Evolutionary conservation across 2,797 vertebrate species (phyloP), one percentile per base, ranked within the genome.

Genomic region (Brachyalestes nurse): DNA sequence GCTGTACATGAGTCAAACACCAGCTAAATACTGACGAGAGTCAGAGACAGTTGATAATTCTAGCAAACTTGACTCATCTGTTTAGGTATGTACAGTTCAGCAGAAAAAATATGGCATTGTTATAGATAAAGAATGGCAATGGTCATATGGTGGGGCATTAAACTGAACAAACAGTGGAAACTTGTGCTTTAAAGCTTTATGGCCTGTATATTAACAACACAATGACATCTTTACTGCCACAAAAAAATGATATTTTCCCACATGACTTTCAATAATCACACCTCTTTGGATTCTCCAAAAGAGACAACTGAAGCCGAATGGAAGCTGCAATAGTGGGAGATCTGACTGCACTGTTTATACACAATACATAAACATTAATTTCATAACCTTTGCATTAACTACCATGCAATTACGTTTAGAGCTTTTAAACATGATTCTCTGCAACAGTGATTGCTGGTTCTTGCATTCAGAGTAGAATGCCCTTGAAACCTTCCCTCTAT

Each of bases 191-290:
- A 5, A 49, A 61, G 65, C 55, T 19, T 51, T 40, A 45, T 19
- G 64, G 28, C 9, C 49, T 81, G 49, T 62, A 69, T 28, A 61
- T 60, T 69, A 70, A 42, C 16, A 12, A n/a, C 57, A 74, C 21
- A 75, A 16, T 34, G 3, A 9, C 7, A n/a, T 17, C 55, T 51
- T 34, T 12, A 80, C 23, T 49, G 53, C 58, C n/a, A 25, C 51
- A 25, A 75, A 75, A 69, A 40, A 60, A 69, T 23, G 21, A 28
- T 19, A 81, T 76, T 55, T 81, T 81, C 65, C 72, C 65, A 76
- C 12, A 25, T 16, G 28, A 42, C 34, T 62, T 58, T 38, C 21
- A 34, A 28, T 45, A 62, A 53, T 53, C 34, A 74, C 10, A 45
- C 38, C 21, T 12, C 57, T 57, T 73, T 14, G 38, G 28, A 60